These are phyloP conservation scores for Nomada fabriciana DNA, from an alignment of 2,888 invertebrate genomes.

Conservation along the genomic window DNA sequence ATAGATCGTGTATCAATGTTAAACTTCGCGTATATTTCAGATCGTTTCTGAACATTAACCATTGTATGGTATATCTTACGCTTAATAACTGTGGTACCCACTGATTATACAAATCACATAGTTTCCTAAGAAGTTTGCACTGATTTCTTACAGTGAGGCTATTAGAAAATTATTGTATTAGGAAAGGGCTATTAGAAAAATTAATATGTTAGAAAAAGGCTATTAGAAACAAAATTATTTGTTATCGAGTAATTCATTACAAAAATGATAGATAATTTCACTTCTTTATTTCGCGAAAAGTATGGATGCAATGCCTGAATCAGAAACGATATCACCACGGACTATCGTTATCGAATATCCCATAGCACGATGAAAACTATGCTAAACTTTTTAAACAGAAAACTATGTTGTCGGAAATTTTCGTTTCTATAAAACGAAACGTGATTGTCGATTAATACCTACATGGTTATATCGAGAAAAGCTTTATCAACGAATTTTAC, in stretches of 20 bases:
- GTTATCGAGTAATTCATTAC: background rate
- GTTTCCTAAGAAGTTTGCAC: too few species aligned
- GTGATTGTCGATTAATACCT: constrained; percentile 9
- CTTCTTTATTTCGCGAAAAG: background rate
- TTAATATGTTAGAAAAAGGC: too few species aligned
- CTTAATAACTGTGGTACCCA: too few species aligned
- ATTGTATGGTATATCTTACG: background rate
- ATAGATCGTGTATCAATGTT: background rate
- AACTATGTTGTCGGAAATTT: constrained; percentile 18
- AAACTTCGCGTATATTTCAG: constrained; percentile 2
- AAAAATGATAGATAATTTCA: background rate
- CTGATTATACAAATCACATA: too few species aligned
- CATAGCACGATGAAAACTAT: constrained; percentile 1
- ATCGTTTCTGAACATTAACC: background rate
- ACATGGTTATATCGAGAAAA: constrained; percentile 34
- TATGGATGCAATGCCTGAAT: background rate
- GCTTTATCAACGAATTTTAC: constrained; percentile 22
- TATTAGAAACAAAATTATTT: too few species aligned
- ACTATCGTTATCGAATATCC: constrained; percentile 4
- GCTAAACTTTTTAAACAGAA: constrained; percentile 24
- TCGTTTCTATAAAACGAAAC: constrained; percentile 33
- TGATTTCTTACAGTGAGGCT: too few species aligned
- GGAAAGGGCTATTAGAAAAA: too few species aligned
- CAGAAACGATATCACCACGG: background rate
- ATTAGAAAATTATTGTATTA: too few species aligned